Evolutionary conservation across 2,113 vertebrate species (phyloP).

Genomic region (Naja naja): DNA sequence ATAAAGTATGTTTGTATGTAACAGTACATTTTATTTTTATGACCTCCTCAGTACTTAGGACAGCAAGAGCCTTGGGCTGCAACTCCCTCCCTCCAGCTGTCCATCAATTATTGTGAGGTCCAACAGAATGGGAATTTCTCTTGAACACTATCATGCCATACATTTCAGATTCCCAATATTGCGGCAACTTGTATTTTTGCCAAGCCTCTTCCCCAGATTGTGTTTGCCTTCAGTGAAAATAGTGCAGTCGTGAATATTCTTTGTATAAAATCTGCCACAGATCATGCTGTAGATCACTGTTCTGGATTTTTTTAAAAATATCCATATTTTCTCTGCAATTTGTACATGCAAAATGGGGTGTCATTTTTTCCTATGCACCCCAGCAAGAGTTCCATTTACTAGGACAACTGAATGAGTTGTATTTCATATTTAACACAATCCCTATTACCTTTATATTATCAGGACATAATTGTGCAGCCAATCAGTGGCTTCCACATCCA

Average conservation of each 20-base stretch:
- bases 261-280: not conserved
- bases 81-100: not conserved
- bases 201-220: not conserved
- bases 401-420: not conserved
- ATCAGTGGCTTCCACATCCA: accelerated
- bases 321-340: not conserved
- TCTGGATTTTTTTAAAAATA: not conserved
- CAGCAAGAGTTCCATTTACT: not conserved
- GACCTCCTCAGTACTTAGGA: not conserved
- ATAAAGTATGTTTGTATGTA: not conserved
- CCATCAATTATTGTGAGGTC: not conserved
- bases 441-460: not conserved
- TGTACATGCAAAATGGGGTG: not conserved
- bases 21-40: not conserved
- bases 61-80: not conserved
- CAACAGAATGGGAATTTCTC: not conserved
- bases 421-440: not conserved
- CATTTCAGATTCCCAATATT: not conserved
- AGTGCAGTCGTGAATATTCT: not conserved
- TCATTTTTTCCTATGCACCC: too few relatives aligned
- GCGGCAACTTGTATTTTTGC: not conserved
- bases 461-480: not conserved
- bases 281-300: not conserved
- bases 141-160: not conserved
- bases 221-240: not conserved